Evolutionary conservation across 2,888 invertebrate species (phyloP).

Genomic region (Rhopalosiphum nymphaeae): DNA sequence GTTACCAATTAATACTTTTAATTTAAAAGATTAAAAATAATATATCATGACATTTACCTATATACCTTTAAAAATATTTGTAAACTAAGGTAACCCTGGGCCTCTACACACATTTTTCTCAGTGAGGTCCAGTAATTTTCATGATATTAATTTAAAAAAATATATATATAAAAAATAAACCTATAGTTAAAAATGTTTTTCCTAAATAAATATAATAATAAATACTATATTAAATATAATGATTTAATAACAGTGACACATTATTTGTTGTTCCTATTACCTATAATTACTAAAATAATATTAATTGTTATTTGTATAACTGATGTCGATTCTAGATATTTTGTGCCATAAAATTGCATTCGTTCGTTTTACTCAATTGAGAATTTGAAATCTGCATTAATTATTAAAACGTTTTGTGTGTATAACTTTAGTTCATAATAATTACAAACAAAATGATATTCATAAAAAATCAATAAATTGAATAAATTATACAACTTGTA

Average conservation of each 20-base stretch:
- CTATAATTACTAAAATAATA: not conserved
- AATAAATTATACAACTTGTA: not conserved
- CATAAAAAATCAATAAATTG: not conserved
- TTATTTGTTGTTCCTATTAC: too few species aligned
- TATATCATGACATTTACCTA: not conserved
- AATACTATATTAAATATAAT: too few species aligned
- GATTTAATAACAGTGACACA: not conserved
- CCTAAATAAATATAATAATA: too few species aligned
- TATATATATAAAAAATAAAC: too few species aligned
- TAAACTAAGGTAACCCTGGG: too few species aligned
- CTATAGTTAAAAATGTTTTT: too few species aligned
- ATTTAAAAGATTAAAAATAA: not conserved
- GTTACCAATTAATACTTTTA: not conserved
- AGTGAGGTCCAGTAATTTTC: too few species aligned
- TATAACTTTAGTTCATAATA: not conserved
- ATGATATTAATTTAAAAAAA: too few species aligned
- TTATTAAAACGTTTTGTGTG: not conserved
- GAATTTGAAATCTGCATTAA: not conserved
- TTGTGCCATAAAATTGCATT: not conserved
- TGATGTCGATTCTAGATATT: not conserved
- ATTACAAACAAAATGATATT: not conserved
- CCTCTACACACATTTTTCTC: too few species aligned
- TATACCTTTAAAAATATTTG: too few species aligned
- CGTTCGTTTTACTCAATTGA: not conserved
- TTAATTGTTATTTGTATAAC: not conserved